Conservation (phyloP, 2,888 invertebrate genomes). For the Chironomus tentans region DNA sequence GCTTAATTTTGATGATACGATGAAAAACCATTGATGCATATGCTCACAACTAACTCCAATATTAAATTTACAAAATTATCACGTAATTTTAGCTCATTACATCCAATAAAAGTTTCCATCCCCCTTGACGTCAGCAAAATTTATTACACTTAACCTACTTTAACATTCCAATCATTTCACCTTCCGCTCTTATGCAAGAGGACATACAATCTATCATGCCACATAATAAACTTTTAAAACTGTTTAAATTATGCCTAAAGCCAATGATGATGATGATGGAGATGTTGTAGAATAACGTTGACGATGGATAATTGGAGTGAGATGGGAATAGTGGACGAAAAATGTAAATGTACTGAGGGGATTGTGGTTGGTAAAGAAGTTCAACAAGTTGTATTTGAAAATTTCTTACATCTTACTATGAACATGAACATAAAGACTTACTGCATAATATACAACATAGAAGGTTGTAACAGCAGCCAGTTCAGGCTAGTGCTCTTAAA, state of each 20-base stretch:
- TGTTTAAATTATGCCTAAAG: background rate
- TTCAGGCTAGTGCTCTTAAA: background rate
- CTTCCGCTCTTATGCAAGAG: no score
- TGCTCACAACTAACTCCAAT: no score
- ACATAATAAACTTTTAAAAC: no score
- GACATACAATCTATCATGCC: no score
- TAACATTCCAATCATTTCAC: no score
- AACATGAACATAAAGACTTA: background rate
- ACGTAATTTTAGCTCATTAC: no score
- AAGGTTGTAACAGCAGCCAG: background rate
- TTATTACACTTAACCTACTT: no score
- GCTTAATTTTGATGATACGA: no score
- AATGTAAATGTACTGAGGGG: background rate
- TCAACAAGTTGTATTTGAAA: slow-evolving; percentile 8
- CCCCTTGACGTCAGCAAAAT: no score
- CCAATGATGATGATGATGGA: background rate
- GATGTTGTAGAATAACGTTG: background rate
- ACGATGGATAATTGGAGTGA: background rate
- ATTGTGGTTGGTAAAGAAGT: background rate
- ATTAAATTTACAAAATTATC: no score
- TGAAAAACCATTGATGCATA: no score
- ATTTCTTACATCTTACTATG: background rate
- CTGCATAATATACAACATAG: background rate
- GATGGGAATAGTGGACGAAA: background rate
- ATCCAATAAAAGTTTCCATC: no score